Evolutionary conservation across 2,797 vertebrate genomes (phyloP).

Genomic region (Bradypodion pumilum): DNA sequence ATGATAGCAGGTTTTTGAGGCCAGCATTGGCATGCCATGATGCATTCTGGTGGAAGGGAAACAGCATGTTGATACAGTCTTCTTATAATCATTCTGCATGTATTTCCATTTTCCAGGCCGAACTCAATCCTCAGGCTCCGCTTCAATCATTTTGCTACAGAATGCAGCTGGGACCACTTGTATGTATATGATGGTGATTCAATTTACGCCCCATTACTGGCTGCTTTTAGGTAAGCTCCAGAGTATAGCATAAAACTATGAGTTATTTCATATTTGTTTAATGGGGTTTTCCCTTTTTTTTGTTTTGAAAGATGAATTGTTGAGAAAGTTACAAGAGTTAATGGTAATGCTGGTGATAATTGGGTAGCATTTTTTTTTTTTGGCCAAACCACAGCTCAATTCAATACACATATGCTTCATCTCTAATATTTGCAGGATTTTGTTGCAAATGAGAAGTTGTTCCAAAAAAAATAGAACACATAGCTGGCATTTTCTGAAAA

Average conservation of each 20-base stretch:
- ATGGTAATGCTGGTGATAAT: neutral
- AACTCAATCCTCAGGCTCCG: conserved; percentile 89
- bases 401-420: neutral
- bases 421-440: neutral
- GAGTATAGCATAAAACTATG: neutral
- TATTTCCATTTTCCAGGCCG: conserved; percentile 74
- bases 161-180: conserved; percentile 98
- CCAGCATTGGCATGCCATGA: no score
- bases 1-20: neutral
- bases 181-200: conserved; percentile 97
- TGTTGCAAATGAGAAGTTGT: neutral
- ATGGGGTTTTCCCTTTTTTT: neutral
- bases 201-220: conserved; percentile 91
- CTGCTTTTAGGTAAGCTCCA: conserved; percentile 90
- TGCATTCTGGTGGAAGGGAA: neutral
- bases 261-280: neutral
- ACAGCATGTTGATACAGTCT: no score
- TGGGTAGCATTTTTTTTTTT: neutral
- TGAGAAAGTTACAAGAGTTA: no score
- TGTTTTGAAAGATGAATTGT: neutral
- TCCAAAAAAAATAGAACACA: neutral
- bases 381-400: neutral
- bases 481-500: neutral
- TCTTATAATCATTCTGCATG: neutral
- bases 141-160: conserved; percentile 96